Conservation (phyloP, 2,797 vertebrate genomes). For the Acrossocheilus fasciatus region DNA sequence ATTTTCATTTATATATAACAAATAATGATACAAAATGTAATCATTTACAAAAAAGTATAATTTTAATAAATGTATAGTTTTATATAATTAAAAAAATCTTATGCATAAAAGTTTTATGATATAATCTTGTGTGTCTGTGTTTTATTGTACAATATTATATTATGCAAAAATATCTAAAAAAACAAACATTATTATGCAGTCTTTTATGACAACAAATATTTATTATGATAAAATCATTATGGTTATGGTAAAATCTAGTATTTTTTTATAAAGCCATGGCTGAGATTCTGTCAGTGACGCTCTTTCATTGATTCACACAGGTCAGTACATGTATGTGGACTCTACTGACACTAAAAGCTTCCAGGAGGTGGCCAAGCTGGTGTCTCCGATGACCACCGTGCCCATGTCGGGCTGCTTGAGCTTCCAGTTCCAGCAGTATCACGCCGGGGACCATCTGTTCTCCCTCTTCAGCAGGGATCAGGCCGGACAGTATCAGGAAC, state of each 20-base stretch:
- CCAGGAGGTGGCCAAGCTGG: conserved; percentile 91
- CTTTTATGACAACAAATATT: background rate
- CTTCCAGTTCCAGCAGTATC: conserved; percentile 90
- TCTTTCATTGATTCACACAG: conserved; percentile 69
- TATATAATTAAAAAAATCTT: background rate
- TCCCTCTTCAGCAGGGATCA: conserved; percentile 86
- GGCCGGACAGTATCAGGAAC: conserved; percentile 89
- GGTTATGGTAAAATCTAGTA: background rate
- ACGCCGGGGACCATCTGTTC: conserved; percentile 84
- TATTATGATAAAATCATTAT: no score
- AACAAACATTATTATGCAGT: background rate
- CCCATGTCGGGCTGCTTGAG: conserved; percentile 91
- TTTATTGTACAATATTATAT: background rate
- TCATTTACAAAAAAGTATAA: background rate
- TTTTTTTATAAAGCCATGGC: background rate
- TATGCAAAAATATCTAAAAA: background rate
- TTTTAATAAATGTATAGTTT: background rate
- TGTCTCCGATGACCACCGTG: conserved; percentile 85
- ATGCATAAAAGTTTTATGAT: background rate
- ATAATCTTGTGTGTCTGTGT: background rate
- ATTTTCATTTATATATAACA: background rate
- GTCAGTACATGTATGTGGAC: conserved; percentile 96
- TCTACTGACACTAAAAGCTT: conserved; percentile 88
- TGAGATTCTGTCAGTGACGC: background rate
- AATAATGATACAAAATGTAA: no score